Evolutionary conservation across 2,888 invertebrate species (phyloP), one percentile per base, ranked within the genome.

Genomic region (Dryomyza anilis): DNA sequence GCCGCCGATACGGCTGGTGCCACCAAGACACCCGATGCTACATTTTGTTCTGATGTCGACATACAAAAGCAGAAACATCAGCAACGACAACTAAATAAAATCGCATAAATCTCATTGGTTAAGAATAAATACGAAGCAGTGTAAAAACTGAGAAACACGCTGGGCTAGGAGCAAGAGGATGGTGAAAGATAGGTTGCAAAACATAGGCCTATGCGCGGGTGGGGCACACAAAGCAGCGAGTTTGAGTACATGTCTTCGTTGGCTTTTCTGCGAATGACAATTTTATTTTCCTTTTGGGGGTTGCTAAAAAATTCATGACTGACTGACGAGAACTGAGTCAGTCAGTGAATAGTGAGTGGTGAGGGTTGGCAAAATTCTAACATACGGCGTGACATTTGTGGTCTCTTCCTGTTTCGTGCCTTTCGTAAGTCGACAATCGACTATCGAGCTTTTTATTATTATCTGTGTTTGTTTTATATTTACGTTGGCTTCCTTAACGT

Each of bases 61-160:
- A n/a, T 14, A 23, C 14, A 27, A 36, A 7, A n/a, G 19, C 16
- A 55, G 21, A 30, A 27, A 27, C n/a, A 50, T 27, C 50, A 50
- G 25, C 36, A 7, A 23, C 12, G 19, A 61, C 27, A 14, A 50
- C 61, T 27, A 52, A 36, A 43, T 52, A 65, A 70, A 69, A 69
- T 67, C 70, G 70, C 69, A 71, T 69, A 70, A 70, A 70, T 71
- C 67, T 69, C 69, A 71, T 71, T 71, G 71, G 71, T 67, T 65
- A 70, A 67, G 67, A 68, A 67, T 61, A 65, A 68, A 68, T 53
- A 56, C 29, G 52, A 30, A 53, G 52, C 53, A 29, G 19, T 23
- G 19, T 25, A 50, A 8, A 27, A 27, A 27, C n/a, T 27, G 25
- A 14, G 8, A n/a, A 53, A 53, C n/a, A n/a, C 12, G 53, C n/a